Base-by-base conservation (phyloP, 2,797 vertebrate species). In the Mormyrus proboscirostris region DNA sequence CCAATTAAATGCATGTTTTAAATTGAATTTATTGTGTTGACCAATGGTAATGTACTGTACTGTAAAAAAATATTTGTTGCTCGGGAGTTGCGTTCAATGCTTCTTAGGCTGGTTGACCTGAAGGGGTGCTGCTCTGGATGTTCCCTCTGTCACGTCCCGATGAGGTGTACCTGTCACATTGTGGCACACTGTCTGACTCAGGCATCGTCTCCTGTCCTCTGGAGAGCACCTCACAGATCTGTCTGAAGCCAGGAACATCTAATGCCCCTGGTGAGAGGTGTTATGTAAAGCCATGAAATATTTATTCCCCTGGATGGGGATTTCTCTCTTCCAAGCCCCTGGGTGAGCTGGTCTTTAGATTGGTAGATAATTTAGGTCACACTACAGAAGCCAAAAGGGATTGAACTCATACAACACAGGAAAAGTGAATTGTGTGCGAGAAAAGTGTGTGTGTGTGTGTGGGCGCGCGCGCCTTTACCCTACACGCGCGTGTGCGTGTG, bases 241-340 rank as follows among this genome's bases (percentile, higher is more conserved):
- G 90, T 90, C 89, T 89, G 85, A 91, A 89, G 90, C 90, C 19
- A 87, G 76, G 90, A 88, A 91, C 92, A 92, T 90, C 85, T 89
- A 91, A 90, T 91, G 90, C 90, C 91, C 91, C 88, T 50, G 2
- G 89, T 90, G 91, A 89, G 87, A 69, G 65, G 88, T 86, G 88
- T 92, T 92, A 93, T 88, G 88, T 93, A 92, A 93, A 92, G 90
- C 73, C 83, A 90, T 93, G 62, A 93, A 93, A 93, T 92, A 92
- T 93, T 92, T 2, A 91, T 92, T 87, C 90, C 82, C 50, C 62
- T 88, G 90, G 90, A 89, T 88, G 90, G 90, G 84, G 89, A 89
- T 88, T 89, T 91, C 90, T 92, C 14, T 86, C 86, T 86, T 86
- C 38, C 85, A 62, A 90, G 89, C 89, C 92, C 92, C 89, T 92